Conservation (phyloP, 2,888 invertebrate genomes). For the Agonopterix heracliana region DNA sequence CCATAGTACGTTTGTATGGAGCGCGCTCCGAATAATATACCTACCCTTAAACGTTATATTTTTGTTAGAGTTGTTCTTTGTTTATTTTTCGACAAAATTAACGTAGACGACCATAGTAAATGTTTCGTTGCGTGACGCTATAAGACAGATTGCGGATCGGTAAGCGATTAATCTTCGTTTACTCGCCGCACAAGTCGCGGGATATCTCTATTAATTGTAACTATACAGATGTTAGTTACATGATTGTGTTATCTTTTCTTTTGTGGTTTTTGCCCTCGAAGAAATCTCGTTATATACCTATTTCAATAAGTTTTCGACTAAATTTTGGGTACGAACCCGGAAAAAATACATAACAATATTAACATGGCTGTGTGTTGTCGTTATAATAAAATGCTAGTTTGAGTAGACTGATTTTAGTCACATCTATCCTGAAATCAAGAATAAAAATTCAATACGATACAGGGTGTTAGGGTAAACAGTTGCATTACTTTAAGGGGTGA, state of each 20-base stretch:
- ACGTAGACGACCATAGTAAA: conserved; percentile 8
- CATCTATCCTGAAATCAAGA: too few relatives aligned
- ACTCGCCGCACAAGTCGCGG: conserved; percentile 14
- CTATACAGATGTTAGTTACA: neutral
- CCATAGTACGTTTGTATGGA: too few relatives aligned
- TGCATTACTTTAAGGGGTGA: too few relatives aligned
- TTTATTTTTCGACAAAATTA: conserved; percentile 19
- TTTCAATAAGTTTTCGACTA: neutral
- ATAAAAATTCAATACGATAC: too few relatives aligned
- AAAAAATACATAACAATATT: neutral
- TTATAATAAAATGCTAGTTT: too few relatives aligned
- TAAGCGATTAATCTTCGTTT: conserved; percentile 28
- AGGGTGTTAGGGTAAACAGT: too few relatives aligned
- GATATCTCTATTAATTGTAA: conserved; percentile 22
- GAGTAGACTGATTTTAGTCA: too few relatives aligned
- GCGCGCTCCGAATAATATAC: too few relatives aligned
- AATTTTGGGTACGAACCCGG: neutral
- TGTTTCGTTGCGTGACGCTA: conserved; percentile 18
- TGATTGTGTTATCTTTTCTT: neutral
- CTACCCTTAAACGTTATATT: too few relatives aligned
- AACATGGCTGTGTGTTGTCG: neutral
- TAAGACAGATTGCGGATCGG: conserved; percentile 26
- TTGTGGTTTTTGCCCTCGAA: neutral
- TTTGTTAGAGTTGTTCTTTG: too few relatives aligned
- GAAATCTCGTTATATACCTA: neutral